Evolutionary conservation across 2,797 vertebrate genomes (phyloP).

Genomic region (Eulemur rubriventer): DNA sequence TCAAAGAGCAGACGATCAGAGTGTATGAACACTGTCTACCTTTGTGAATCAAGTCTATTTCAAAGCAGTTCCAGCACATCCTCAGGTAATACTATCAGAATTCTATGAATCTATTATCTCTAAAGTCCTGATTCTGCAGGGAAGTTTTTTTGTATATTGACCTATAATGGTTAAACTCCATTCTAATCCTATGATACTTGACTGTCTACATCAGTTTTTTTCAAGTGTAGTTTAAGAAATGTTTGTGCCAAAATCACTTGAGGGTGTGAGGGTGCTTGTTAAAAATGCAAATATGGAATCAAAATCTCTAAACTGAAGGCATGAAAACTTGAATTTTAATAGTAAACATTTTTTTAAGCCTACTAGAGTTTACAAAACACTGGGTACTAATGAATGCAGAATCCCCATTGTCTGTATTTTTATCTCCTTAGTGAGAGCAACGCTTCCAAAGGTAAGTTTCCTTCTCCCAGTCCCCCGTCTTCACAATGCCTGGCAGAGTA

Average conservation of each 20-base stretch:
- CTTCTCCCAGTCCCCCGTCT: neutral
- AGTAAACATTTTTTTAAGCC: neutral
- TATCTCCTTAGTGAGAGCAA: slow-evolving; percentile 37
- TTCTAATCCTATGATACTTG: neutral
- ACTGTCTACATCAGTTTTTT: neutral
- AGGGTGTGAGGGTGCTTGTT: neutral
- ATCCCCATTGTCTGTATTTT: neutral
- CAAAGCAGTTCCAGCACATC: neutral
- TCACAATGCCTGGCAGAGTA: neutral
- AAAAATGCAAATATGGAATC: slow-evolving; percentile 36
- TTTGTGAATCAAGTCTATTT: slow-evolving; percentile 36
- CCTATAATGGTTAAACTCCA: neutral
- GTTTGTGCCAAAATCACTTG: neutral
- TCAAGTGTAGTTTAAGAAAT: slow-evolving; percentile 10
- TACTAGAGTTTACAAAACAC: neutral
- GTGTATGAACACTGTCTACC: neutral
- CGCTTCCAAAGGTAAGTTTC: neutral
- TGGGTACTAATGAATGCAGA: neutral
- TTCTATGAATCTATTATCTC: neutral
- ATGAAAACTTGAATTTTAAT: slow-evolving; percentile 40
- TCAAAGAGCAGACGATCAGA: neutral
- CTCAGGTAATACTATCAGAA: neutral
- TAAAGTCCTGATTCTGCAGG: neutral
- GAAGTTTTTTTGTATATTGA: neutral
- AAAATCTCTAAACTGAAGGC: neutral